These are phyloP conservation scores for Dallia pectoralis DNA, from an alignment of 2,797 vertebrate genomes.

Conservation along the genomic window DNA sequence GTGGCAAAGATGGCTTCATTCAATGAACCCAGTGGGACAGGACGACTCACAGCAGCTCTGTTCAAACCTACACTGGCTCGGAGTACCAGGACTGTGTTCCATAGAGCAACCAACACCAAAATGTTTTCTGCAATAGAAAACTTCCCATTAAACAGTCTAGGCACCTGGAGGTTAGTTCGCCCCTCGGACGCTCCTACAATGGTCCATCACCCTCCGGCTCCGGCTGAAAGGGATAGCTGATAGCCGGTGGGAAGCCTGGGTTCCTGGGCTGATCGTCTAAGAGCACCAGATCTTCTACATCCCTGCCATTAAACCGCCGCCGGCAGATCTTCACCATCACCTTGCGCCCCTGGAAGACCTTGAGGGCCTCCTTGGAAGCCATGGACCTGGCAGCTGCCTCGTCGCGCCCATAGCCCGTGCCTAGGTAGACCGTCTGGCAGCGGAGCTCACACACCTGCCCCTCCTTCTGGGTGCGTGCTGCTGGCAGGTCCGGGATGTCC, in stretches of 20 bases:
- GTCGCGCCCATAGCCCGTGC: constrained; percentile 93
- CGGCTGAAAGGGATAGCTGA: constrained; percentile 85
- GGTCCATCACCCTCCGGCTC: constrained; percentile 44
- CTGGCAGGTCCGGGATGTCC: constrained; percentile 92
- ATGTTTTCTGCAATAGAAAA: background rate
- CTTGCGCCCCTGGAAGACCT: constrained; percentile 94
- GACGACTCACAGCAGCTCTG: constrained; percentile 33
- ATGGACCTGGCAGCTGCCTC: constrained; percentile 90
- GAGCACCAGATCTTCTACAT: constrained; percentile 92
- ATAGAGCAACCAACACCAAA: background rate
- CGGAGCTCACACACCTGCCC: constrained; percentile 95
- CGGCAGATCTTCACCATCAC: constrained; percentile 92
- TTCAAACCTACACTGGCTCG: background rate
- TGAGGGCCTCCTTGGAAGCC: constrained; percentile 94
- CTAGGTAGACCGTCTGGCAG: constrained; percentile 91
- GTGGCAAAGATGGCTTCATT: background rate
- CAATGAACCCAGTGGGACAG: constrained; percentile 22
- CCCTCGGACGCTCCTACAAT: constrained; percentile 31
- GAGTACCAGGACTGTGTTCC: background rate
- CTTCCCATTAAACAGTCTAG: background rate
- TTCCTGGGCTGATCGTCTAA: constrained; percentile 89
- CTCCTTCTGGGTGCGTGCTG: constrained; percentile 89
- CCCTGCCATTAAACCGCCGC: constrained; percentile 85
- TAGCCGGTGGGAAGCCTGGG: constrained; percentile 88
- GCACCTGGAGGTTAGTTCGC: background rate